phyloP scores from a whole-genome alignment of 2,888 invertebrate species.

The Brachyptera risi region DNA sequence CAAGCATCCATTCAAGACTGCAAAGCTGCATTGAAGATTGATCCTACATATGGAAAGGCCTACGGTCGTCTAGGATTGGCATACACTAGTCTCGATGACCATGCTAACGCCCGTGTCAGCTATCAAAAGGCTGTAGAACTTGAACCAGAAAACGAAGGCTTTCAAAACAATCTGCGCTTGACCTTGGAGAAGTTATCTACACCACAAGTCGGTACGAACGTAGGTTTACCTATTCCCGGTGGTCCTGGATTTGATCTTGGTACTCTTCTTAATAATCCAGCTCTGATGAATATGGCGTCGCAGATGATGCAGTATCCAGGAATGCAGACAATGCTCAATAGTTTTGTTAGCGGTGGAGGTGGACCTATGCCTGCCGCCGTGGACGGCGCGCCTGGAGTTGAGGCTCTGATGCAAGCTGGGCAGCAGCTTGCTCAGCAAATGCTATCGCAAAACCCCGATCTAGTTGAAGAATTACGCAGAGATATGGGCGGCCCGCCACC shows the following conservation, averaged over 20 bases:
- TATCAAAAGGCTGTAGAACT: slow-evolving; percentile 84
- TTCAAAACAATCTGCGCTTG: slow-evolving; percentile 78
- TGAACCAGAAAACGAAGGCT: slow-evolving; percentile 90
- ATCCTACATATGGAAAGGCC: slow-evolving; percentile 91
- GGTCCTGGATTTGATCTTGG: slow-evolving; percentile 47
- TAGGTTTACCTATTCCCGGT: not conserved
- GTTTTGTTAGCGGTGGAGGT: not conserved
- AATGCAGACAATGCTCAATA: slow-evolving; percentile 61
- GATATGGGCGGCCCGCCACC: slow-evolving; percentile 50
- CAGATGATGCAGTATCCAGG: slow-evolving; percentile 81
- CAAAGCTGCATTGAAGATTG: slow-evolving; percentile 79
- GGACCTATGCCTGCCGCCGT: not conserved
- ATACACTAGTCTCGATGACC: slow-evolving; percentile 75
- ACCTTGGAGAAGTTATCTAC: slow-evolving; percentile 63
- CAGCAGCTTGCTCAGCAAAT: slow-evolving; percentile 79
- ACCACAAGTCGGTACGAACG: not conserved
- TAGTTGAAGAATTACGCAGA: slow-evolving; percentile 70
- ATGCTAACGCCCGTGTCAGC: slow-evolving; percentile 77
- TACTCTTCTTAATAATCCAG: slow-evolving; percentile 72
- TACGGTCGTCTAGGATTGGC: slow-evolving; percentile 91
- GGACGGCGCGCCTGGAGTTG: not conserved
- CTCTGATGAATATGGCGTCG: slow-evolving; percentile 77
- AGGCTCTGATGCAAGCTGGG: slow-evolving; percentile 45
- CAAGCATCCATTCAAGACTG: slow-evolving; percentile 86
- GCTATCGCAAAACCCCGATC: slow-evolving; percentile 75